A percentile compares a stretch with the other conserved stretches of the same genome.
phyloP scores from a whole-genome alignment of 2,113 vertebrate genomes.

The Hypomesus transpacificus region DNA sequence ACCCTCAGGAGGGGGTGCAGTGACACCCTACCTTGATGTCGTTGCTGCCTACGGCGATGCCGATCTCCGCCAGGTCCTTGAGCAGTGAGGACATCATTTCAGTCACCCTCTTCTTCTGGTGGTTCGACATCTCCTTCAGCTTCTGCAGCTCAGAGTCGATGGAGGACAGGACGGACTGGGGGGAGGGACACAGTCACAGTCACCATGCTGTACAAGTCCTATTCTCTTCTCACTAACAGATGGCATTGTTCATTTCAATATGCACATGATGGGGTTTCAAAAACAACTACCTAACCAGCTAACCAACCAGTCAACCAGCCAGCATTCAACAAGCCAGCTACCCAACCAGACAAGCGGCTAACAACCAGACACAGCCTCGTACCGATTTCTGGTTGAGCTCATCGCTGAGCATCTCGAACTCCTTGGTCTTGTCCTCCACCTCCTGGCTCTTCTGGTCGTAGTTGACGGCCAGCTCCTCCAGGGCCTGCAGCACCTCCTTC shows the following conservation, averaged over 20 bases:
- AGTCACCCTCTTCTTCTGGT: slow-evolving; percentile 93
- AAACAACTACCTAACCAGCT: not conserved
- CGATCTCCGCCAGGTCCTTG: slow-evolving; percentile 95
- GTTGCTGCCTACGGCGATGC: slow-evolving; percentile 94
- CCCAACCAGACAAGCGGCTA: not conserved
- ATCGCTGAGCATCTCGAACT: slow-evolving; percentile 91
- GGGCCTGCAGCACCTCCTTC: slow-evolving; percentile 94
- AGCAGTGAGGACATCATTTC: slow-evolving; percentile 98
- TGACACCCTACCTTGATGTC: slow-evolving; percentile 85
- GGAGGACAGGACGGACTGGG: slow-evolving; percentile 83
- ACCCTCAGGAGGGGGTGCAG: not conserved
- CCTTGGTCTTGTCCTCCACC: slow-evolving; percentile 95
- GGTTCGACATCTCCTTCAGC: slow-evolving; percentile 97
- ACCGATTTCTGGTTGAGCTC: slow-evolving; percentile 98
- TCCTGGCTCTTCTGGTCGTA: slow-evolving; percentile 98
- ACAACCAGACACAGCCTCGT: slow-evolving; percentile 34
- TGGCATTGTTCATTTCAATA: not conserved
- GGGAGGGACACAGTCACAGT: slow-evolving; percentile 13
- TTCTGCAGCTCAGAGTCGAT: slow-evolving; percentile 97
- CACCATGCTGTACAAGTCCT: no score
- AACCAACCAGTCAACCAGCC: not conserved
- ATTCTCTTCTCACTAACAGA: no score
- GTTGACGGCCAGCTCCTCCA: slow-evolving; percentile 96
- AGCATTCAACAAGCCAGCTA: not conserved
- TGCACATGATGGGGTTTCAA: not conserved